A percentile compares a stretch with the other conserved stretches of the same genome.
phyloP scores from a whole-genome alignment of 2,797 vertebrate species.

The Megalops cyprinoides region DNA sequence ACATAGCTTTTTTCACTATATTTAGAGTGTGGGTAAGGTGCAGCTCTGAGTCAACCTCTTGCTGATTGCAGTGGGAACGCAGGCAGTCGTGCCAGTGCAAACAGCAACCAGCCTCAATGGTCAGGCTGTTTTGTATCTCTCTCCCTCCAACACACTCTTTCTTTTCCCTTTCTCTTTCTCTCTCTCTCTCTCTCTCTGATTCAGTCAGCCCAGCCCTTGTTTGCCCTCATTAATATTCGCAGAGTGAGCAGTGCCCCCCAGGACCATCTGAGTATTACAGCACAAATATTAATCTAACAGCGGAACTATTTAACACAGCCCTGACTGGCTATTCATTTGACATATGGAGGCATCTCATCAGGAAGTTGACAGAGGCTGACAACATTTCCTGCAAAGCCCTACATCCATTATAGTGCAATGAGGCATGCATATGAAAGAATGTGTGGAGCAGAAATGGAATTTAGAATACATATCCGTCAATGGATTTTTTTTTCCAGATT shows the following conservation, averaged over 20 bases:
- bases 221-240: slow-evolving; percentile 3
- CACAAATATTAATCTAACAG: slow-evolving; percentile 9
- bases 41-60: too few species aligned
- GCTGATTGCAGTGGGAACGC: too few species aligned
- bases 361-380: not conserved
- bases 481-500: not conserved
- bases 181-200: not conserved
- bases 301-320: not conserved
- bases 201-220: not conserved
- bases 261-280: slow-evolving; percentile 13
- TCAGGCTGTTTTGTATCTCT: not conserved
- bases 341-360: not conserved
- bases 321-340: not conserved
- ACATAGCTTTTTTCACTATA: too few species aligned
- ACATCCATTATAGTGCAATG: slow-evolving; percentile 11
- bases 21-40: too few species aligned
- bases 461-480: not conserved
- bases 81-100: too few species aligned
- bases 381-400: not conserved
- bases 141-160: not conserved
- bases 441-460: not conserved
- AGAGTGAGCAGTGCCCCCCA: slow-evolving; percentile 1
- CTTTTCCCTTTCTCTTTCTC: not conserved
- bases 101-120: too few species aligned
- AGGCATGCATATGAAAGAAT: not conserved